These are phyloP conservation scores for Cordilura impudica DNA, from an alignment of 2,888 invertebrate genomes.

Conservation along the genomic window DNA sequence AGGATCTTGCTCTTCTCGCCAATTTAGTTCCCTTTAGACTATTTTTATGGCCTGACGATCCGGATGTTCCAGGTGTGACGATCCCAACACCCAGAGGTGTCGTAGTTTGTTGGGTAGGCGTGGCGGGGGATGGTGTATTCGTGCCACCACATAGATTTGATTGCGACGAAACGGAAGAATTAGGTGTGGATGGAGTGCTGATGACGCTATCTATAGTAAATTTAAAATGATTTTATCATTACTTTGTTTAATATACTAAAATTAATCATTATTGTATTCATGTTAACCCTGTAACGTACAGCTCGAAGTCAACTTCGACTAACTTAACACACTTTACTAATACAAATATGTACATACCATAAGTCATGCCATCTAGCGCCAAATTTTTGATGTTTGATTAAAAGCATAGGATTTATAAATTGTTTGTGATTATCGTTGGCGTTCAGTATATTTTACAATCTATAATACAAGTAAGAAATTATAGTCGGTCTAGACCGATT, in stretches of 20 bases:
- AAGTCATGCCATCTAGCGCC: too few relatives aligned
- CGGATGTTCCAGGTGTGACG: slow-evolving; percentile 46
- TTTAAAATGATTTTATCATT: slow-evolving; percentile 31
- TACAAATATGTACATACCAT: too few relatives aligned
- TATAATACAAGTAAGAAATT: too few relatives aligned
- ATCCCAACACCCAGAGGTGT: slow-evolving; percentile 60
- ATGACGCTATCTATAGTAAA: slow-evolving; percentile 72
- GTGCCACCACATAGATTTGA: slow-evolving; percentile 63
- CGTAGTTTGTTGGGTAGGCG: slow-evolving; percentile 63
- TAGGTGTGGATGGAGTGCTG: slow-evolving; percentile 77
- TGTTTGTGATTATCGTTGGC: too few relatives aligned
- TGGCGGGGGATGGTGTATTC: slow-evolving; percentile 67
- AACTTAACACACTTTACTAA: too few relatives aligned
- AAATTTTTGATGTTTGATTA: too few relatives aligned
- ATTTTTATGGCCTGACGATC: slow-evolving; percentile 83
- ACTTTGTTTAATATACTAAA: slow-evolving; percentile 19
- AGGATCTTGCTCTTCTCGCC: slow-evolving; percentile 91
- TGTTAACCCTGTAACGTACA: too few relatives aligned
- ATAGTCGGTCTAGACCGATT: too few relatives aligned
- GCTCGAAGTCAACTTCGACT: too few relatives aligned
- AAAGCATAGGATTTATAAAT: too few relatives aligned
- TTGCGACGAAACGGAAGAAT: slow-evolving; percentile 68
- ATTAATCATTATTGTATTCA: slow-evolving; percentile 6
- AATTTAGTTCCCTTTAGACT: slow-evolving; percentile 90
- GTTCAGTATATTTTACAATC: too few relatives aligned